These are phyloP conservation scores for Lymantria dispar DNA, from an alignment of 2,888 invertebrate species.

Conservation along the genomic window DNA sequence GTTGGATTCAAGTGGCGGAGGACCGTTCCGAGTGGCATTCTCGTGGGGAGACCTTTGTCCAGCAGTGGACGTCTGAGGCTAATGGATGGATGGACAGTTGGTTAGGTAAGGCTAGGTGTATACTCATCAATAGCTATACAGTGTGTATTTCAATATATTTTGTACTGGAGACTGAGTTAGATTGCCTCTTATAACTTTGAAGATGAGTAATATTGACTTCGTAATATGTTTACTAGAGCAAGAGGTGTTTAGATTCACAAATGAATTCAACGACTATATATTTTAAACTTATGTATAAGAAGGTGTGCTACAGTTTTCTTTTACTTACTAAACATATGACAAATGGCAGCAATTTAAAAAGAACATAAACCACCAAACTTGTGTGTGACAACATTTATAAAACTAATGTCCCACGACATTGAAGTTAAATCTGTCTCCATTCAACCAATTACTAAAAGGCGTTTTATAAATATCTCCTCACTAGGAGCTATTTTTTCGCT, in stretches of 20 bases:
- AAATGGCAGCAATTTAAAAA: conserved; percentile 27
- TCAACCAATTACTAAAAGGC: conserved; percentile 13
- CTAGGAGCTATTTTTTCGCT: conserved; percentile 18
- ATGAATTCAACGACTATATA: too few relatives aligned
- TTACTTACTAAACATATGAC: conserved; percentile 25
- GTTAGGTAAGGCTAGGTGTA: not conserved
- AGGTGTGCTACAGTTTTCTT: conserved; percentile 14
- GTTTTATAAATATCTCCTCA: conserved; percentile 21
- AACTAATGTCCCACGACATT: conserved; percentile 18
- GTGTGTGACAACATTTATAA: conserved; percentile 30
- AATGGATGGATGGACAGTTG: not conserved
- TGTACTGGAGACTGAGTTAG: too few relatives aligned
- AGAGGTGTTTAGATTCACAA: not conserved
- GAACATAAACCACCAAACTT: conserved; percentile 20
- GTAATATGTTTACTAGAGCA: not conserved
- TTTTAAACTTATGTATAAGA: too few relatives aligned
- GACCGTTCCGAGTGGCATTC: too few relatives aligned
- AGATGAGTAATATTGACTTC: not conserved
- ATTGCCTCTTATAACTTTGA: not conserved
- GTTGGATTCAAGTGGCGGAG: too few relatives aligned
- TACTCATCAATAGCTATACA: too few relatives aligned
- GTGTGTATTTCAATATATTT: too few relatives aligned
- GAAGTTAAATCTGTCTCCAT: conserved; percentile 25
- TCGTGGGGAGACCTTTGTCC: too few relatives aligned
- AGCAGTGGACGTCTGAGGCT: too few relatives aligned